phyloP scores from a whole-genome alignment of 2,888 invertebrate genomes.

The Stenodema calcarata region DNA sequence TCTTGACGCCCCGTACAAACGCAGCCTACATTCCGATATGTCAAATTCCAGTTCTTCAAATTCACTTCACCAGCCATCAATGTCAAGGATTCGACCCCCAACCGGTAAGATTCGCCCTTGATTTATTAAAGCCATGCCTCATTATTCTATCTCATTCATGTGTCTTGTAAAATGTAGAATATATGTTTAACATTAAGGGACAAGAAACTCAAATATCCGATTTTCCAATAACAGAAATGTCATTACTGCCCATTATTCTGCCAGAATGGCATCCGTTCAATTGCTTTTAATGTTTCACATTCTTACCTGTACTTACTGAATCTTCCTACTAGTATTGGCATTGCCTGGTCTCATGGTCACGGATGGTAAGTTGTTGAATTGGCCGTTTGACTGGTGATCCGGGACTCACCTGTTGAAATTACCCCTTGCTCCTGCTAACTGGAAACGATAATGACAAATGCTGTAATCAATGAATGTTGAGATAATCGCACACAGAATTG shows the following conservation, averaged over 20 bases:
- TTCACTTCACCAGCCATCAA: conserved; percentile 56
- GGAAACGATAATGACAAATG: not conserved
- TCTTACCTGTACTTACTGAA: not conserved
- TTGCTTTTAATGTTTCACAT: not conserved
- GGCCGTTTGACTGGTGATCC: not conserved
- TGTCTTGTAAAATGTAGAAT: no score
- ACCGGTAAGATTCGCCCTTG: conserved; percentile 60
- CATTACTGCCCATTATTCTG: no score
- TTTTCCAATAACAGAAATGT: no score
- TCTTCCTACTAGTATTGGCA: not conserved
- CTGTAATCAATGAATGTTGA: not conserved
- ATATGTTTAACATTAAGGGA: no score
- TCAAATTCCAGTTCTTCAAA: conserved; percentile 58
- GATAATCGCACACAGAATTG: not conserved
- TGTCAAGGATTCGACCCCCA: conserved; percentile 58
- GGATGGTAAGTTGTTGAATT: not conserved
- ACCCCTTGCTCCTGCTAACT: not conserved
- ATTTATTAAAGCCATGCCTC: not conserved
- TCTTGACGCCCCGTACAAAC: conserved; percentile 79
- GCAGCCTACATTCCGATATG: conserved; percentile 68
- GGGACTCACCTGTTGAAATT: not conserved
- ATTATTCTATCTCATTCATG: not conserved
- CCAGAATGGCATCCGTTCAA: no score
- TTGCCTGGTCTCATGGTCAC: not conserved
- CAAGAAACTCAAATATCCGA: no score